A percentile compares a stretch with the other conserved stretches of the same genome.
Conservation (phyloP, 2,797 vertebrate genomes). For the Macropus fuliginosus region DNA sequence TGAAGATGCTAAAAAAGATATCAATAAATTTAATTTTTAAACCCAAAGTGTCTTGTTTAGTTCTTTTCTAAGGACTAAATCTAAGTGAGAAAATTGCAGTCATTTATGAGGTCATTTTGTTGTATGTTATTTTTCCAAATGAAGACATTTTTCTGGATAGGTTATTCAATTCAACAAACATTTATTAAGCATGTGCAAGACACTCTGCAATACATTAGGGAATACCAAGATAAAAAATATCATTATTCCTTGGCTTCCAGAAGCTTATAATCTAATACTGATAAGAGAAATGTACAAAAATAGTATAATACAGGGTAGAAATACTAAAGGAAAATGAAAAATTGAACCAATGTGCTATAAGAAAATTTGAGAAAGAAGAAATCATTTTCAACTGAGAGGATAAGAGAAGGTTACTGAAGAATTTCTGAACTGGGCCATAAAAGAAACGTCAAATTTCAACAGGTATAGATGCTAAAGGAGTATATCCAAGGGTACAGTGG, state of each 20-base stretch:
- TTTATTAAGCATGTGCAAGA: not conserved
- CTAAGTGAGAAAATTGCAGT: slow-evolving; percentile 39
- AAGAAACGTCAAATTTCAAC: not conserved
- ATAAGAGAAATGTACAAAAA: not conserved
- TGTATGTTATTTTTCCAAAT: slow-evolving; percentile 46
- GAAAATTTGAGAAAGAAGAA: not conserved
- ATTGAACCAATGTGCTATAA: not conserved
- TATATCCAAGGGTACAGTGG: not conserved
- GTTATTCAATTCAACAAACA: not conserved
- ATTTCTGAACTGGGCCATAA: not conserved
- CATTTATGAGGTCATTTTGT: slow-evolving; percentile 16
- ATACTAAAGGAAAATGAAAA: not conserved
- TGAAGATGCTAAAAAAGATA: not conserved
- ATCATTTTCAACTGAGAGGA: not conserved
- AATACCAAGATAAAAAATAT: not conserved
- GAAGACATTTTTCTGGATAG: not conserved
- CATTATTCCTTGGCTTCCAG: not conserved
- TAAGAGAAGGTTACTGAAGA: not conserved
- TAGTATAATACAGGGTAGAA: not conserved
- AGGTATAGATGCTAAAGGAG: not conserved
- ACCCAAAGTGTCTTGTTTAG: not conserved
- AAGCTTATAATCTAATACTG: not conserved
- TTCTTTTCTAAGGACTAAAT: not conserved
- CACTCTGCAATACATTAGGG: not conserved
- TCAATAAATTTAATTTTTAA: not conserved